Percentiles rank a stretch among this genome's conserved stretches.
Conservation (phyloP, 2,113 vertebrate genomes). For the Daboia siamensis region DNA sequence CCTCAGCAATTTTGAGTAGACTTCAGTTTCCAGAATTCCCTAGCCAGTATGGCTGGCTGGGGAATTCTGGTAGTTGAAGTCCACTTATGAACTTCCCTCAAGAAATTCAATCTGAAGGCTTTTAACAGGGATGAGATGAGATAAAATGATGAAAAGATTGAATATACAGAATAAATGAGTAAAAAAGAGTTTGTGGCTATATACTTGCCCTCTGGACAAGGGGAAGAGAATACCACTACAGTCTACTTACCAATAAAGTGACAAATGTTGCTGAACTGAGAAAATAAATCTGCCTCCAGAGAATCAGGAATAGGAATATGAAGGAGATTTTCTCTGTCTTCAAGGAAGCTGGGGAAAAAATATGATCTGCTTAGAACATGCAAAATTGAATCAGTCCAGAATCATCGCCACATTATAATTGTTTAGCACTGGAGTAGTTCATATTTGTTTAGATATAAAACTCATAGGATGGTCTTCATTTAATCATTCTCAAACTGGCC, state of each 20-base stretch:
- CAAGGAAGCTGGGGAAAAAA: conserved; percentile 57
- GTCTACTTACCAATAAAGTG: conserved; percentile 79
- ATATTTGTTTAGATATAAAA: background rate
- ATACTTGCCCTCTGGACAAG: conserved; percentile 1
- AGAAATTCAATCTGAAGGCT: background rate
- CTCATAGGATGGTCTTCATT: background rate
- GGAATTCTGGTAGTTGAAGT: background rate
- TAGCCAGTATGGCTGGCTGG: background rate
- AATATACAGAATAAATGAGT: background rate
- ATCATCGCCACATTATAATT: background rate
- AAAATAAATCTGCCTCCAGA: conserved; percentile 53
- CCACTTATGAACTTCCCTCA: background rate
- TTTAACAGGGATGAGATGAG: background rate
- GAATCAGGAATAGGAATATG: conserved; percentile 74
- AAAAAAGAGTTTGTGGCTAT: background rate
- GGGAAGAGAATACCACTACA: background rate
- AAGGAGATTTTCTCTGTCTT: conserved; percentile 37
- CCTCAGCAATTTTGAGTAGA: background rate
- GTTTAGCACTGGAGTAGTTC: background rate
- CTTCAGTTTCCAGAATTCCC: background rate
- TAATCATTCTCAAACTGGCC: background rate
- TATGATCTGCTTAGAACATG: background rate
- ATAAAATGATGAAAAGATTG: background rate
- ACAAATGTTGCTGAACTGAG: conserved; percentile 69
- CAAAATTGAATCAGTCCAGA: background rate